Conservation (phyloP, 92 coral and sea anemone species). For the Nematostella vectensis region DNA sequence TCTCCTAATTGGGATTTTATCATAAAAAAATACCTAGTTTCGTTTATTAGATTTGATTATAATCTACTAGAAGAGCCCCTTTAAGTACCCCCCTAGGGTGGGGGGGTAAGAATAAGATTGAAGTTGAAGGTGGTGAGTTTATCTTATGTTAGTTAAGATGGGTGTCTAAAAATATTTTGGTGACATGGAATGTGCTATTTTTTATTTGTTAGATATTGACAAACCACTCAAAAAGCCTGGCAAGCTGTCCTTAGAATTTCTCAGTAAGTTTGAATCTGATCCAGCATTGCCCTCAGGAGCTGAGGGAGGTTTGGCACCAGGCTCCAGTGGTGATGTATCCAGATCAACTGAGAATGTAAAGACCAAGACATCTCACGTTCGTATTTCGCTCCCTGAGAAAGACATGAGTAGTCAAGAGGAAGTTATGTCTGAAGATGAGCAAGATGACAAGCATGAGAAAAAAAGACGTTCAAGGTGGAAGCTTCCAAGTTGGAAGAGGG, state of each 20-base stretch:
- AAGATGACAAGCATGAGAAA: constrained; percentile 42
- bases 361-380: constrained; percentile 21
- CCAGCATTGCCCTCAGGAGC: constrained; percentile 25
- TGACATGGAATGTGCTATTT: too few species aligned
- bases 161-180: too few species aligned
- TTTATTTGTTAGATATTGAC: constrained; percentile 47
- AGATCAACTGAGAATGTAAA: constrained; percentile 38
- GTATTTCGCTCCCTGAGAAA: constrained; percentile 36
- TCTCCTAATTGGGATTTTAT: too few species aligned
- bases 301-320: constrained; percentile 19
- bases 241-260: constrained; percentile 52
- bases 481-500: constrained; percentile 72
- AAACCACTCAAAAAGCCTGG: constrained; percentile 50
- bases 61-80: too few species aligned
- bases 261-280: constrained; percentile 55
- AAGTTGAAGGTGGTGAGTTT: too few species aligned
- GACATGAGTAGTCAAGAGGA: constrained; percentile 50
- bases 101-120: too few species aligned
- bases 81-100: too few species aligned
- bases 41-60: too few species aligned
- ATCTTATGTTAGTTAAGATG: too few species aligned
- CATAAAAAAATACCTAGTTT: too few species aligned
- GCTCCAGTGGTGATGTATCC: constrained; percentile 42
- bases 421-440: constrained; percentile 41
- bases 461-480: constrained; percentile 71